phyloP scores from a whole-genome alignment of 2,113 vertebrate genomes.

The Carettochelys insculpta region DNA sequence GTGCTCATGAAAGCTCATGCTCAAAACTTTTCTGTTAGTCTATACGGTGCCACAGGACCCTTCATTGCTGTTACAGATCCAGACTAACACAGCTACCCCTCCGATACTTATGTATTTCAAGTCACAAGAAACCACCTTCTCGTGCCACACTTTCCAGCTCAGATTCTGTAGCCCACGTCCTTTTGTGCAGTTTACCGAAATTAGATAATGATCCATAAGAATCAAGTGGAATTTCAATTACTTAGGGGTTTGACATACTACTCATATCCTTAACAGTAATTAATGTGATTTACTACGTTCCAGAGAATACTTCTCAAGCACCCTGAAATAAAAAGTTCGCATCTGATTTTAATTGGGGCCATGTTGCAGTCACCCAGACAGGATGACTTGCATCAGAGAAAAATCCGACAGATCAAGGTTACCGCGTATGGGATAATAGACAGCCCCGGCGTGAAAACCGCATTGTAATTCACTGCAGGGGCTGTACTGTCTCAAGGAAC shows the following conservation, averaged over 20 bases:
- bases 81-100: too few relatives aligned
- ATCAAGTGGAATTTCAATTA: constrained; percentile 59
- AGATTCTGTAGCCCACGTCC: constrained; percentile 52
- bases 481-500: constrained; percentile 27
- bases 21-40: too few relatives aligned
- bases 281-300: constrained; percentile 76
- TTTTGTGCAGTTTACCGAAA: constrained; percentile 73
- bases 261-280: constrained; percentile 74
- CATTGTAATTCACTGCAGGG: constrained; percentile 22
- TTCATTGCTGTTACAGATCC: too few relatives aligned
- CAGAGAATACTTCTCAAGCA: constrained; percentile 73
- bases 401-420: constrained; percentile 71
- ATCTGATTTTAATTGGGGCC: constrained; percentile 68
- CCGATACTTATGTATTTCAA: neutral
- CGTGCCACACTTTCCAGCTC: constrained; percentile 53
- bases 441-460: constrained; percentile 21
- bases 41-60: too few relatives aligned
- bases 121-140: constrained; percentile 42
- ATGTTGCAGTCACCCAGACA: constrained; percentile 54
- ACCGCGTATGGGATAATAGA: constrained; percentile 42
- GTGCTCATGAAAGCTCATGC: too few relatives aligned
- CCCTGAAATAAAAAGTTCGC: constrained; percentile 72
- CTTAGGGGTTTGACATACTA: constrained; percentile 70
- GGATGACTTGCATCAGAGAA: constrained; percentile 66
- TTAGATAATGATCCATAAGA: constrained; percentile 64